phyloP scores from a whole-genome alignment of 2,797 vertebrate species.

The Tapera naevia region DNA sequence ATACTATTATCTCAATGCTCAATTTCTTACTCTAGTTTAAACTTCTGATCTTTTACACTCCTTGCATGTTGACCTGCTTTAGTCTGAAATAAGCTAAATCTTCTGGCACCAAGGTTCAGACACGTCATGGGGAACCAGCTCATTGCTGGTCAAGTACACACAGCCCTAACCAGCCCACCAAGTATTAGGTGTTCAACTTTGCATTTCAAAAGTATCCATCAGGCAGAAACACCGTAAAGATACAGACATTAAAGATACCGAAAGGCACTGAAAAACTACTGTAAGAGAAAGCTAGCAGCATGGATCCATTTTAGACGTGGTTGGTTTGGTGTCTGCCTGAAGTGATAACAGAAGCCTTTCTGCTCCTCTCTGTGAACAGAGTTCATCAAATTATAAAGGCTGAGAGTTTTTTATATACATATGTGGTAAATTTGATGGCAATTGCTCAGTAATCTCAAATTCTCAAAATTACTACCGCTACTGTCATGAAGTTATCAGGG shows the following conservation, averaged over 20 bases:
- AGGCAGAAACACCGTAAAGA: not conserved
- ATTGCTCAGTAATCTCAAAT: not conserved
- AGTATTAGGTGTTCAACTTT: not conserved
- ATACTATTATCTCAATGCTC: not conserved
- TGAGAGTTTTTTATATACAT: not conserved
- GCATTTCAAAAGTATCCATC: not conserved
- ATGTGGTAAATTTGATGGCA: not conserved
- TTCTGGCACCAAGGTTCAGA: not conserved
- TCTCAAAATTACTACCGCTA: not conserved
- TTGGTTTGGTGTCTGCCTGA: too few species aligned
- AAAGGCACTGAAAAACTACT: not conserved
- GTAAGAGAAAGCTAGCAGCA: not conserved
- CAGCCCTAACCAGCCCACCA: not conserved
- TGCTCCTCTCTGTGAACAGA: not conserved
- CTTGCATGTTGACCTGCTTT: not conserved
- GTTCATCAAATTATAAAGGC: not conserved
- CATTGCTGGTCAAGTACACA: not conserved
- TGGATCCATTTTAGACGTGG: not conserved
- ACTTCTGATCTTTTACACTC: not conserved
- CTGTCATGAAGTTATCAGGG: not conserved
- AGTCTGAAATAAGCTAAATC: not conserved
- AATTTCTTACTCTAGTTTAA: not conserved
- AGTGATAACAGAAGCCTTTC: too few species aligned
- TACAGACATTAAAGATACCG: not conserved
- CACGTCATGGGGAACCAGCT: not conserved